Conservation (phyloP, 2,113 vertebrate species). For the Chionodraco myersi region DNA sequence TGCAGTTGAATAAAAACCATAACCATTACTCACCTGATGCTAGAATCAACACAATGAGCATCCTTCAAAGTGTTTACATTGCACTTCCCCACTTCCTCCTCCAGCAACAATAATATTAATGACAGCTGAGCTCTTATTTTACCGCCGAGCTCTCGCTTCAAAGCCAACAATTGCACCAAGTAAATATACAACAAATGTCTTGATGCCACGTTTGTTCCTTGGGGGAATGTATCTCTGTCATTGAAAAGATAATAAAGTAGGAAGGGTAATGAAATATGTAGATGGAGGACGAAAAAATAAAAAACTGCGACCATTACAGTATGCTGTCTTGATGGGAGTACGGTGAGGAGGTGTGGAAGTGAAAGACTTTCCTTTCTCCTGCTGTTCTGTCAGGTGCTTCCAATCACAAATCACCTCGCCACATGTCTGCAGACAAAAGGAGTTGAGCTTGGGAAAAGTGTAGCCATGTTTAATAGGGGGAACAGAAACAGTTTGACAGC, state of each 20-base stretch:
- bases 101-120: constrained; percentile 50
- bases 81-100: constrained; percentile 23
- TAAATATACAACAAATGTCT: constrained; percentile 66
- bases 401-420: constrained; percentile 53
- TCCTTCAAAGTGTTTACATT: constrained; percentile 36
- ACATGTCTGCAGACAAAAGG: constrained; percentile 49
- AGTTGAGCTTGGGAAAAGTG: constrained; percentile 41
- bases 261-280: constrained; percentile 67
- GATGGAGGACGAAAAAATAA: constrained; percentile 52
- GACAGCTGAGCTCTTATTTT: constrained; percentile 50
- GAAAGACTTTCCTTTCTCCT: constrained; percentile 40
- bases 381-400: constrained; percentile 47
- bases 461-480: constrained; percentile 28
- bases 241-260: constrained; percentile 66
- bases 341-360: constrained; percentile 26
- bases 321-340: constrained; percentile 23
- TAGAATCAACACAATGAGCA: constrained; percentile 27
- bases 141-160: constrained; percentile 41
- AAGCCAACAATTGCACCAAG: constrained; percentile 29
- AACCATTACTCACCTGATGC: constrained; percentile 50
- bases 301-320: constrained; percentile 25
- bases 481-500: constrained; percentile 49
- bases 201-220: constrained; percentile 62
- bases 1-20: constrained; percentile 52
- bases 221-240: constrained; percentile 61